Conservation (phyloP, 1,140 invertebrate genomes). For the Drosophila biarmipes region DNA sequence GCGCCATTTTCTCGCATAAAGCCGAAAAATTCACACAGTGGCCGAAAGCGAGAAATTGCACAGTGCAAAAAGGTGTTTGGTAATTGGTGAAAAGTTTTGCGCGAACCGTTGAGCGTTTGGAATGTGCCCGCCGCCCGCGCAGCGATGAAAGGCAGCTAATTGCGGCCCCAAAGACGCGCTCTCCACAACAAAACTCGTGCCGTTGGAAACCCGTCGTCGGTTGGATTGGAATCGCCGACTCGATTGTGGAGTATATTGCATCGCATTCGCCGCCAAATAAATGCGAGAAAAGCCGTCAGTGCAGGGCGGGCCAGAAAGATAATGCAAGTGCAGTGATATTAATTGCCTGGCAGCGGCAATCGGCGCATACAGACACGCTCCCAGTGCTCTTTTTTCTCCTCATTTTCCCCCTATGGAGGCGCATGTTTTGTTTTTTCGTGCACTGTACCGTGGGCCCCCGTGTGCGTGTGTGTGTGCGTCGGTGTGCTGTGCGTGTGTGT, state of each 20-base stretch:
- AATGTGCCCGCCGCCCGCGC: slow-evolving; percentile 8
- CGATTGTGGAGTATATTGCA: background rate
- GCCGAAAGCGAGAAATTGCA: slow-evolving; percentile 67
- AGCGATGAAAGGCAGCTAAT: slow-evolving; percentile 70
- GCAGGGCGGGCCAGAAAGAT: slow-evolving; percentile 42
- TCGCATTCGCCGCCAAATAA: slow-evolving; percentile 30
- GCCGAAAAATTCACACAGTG: slow-evolving; percentile 65
- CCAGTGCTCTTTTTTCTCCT: background rate
- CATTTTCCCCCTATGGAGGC: slow-evolving; percentile 50
- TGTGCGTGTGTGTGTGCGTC: slow-evolving; percentile 48
- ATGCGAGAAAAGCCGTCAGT: slow-evolving; percentile 41
- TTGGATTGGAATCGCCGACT: slow-evolving; percentile 6
- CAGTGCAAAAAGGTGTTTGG: slow-evolving; percentile 59
- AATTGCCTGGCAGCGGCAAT: background rate
- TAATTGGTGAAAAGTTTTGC: slow-evolving; percentile 40
- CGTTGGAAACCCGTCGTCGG: slow-evolving; percentile 24
- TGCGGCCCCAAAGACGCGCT: slow-evolving; percentile 30
- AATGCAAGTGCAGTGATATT: slow-evolving; percentile 45
- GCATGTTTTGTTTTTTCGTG: slow-evolving; percentile 82
- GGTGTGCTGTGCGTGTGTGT: slow-evolving; percentile 51
- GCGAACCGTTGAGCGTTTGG: slow-evolving; percentile 13
- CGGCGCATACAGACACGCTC: slow-evolving; percentile 17
- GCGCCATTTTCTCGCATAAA: slow-evolving; percentile 73
- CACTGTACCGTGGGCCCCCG: slow-evolving; percentile 66
- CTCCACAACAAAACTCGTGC: slow-evolving; percentile 55